A percentile compares a stretch with the other conserved stretches of the same genome.
phyloP scores from a whole-genome alignment of 1,140 invertebrate species.

The Scaptomyza hsui region DNA sequence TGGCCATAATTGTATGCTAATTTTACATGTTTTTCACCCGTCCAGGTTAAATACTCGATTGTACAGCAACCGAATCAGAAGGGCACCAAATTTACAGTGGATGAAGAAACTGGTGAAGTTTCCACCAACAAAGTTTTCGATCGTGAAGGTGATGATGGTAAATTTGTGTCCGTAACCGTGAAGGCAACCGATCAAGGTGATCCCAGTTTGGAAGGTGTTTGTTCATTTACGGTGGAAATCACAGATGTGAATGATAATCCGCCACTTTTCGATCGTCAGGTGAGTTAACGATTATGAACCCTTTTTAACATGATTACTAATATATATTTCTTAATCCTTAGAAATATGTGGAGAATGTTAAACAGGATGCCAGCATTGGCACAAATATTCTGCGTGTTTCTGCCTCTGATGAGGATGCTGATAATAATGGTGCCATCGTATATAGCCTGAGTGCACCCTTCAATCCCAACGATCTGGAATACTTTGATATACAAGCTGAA shows the following conservation, averaged over 20 bases:
- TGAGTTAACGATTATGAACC: conserved; percentile 81
- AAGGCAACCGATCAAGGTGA: conserved; percentile 98
- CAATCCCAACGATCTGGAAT: conserved; percentile 94
- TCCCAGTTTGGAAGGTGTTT: conserved; percentile 96
- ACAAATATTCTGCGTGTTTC: conserved; percentile 97
- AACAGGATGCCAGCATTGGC: conserved; percentile 97
- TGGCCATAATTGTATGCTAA: conserved; percentile 43
- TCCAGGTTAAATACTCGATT: conserved; percentile 94
- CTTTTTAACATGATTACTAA: not conserved
- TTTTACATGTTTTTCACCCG: conserved; percentile 53
- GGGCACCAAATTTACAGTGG: conserved; percentile 97
- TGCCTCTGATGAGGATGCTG: conserved; percentile 97
- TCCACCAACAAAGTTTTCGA: conserved; percentile 98
- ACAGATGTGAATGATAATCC: conserved; percentile 98
- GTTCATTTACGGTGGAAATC: conserved; percentile 98
- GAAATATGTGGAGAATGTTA: conserved; percentile 98
- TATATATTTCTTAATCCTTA: conserved; percentile 75
- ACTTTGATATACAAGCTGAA: conserved; percentile 97
- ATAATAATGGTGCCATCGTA: conserved; percentile 97
- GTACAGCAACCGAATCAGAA: conserved; percentile 98
- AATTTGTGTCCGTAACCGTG: conserved; percentile 97
- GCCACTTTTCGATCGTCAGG: conserved; percentile 96
- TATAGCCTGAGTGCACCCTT: conserved; percentile 94
- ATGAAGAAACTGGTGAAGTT: conserved; percentile 97
- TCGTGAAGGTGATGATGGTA: conserved; percentile 96